A percentile compares a stretch with the other conserved stretches of the same genome.
phyloP scores from a whole-genome alignment of 1,140 invertebrate genomes.

The Procambarus clarkii region DNA sequence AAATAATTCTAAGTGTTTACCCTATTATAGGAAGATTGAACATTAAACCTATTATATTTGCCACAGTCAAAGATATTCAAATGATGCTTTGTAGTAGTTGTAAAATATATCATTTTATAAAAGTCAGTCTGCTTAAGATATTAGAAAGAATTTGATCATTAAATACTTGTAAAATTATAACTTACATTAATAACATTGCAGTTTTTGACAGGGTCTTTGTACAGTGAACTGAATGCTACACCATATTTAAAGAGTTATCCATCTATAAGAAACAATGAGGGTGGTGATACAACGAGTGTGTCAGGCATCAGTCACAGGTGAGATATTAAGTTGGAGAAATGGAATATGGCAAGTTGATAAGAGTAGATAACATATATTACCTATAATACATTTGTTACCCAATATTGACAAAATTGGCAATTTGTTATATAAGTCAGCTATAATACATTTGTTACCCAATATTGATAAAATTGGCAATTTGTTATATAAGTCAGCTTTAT shows the following conservation, averaged over 20 bases:
- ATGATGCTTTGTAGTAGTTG: not conserved
- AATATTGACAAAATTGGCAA: too few species aligned
- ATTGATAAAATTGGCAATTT: too few species aligned
- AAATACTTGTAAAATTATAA: not conserved
- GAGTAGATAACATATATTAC: too few species aligned
- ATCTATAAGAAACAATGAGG: slow-evolving; percentile 25
- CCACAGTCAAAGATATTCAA: not conserved
- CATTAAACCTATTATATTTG: not conserved
- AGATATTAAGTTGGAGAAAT: not conserved
- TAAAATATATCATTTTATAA: not conserved
- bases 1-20: too few species aligned
- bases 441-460: too few species aligned
- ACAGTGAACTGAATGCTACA: not conserved
- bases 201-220: not conserved
- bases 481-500: too few species aligned
- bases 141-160: not conserved
- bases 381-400: too few species aligned
- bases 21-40: not conserved
- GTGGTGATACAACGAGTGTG: slow-evolving; percentile 47
- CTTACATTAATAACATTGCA: not conserved
- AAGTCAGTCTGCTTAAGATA: too few species aligned
- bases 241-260: not conserved
- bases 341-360: too few species aligned
- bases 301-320: slow-evolving; percentile 45
- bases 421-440: too few species aligned